phyloP scores from a whole-genome alignment of 2,888 invertebrate genomes.

The Neoascia interrupta region DNA sequence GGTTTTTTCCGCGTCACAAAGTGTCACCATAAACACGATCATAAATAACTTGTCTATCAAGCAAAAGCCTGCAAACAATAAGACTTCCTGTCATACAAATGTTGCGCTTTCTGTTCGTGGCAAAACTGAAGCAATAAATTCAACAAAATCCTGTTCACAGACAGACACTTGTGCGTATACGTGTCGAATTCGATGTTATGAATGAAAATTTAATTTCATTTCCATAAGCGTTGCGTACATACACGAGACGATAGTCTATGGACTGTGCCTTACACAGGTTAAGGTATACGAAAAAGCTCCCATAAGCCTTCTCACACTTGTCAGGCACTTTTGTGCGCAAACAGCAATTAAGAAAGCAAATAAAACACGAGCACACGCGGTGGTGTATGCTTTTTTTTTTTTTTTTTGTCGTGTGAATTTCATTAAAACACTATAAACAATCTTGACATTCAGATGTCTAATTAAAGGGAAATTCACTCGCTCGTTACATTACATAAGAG shows the following conservation, averaged over 20 bases:
- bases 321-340: conserved; percentile 39
- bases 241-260: conserved; percentile 3
- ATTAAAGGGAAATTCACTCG: conserved; percentile 33
- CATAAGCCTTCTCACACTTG: conserved; percentile 25
- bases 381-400: not conserved
- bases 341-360: conserved; percentile 54
- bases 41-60: no score
- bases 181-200: no score
- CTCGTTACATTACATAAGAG: conserved; percentile 34
- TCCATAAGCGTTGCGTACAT: conserved; percentile 38
- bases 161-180: no score
- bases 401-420: conserved; percentile 18
- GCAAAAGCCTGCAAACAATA: no score
- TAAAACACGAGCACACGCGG: conserved; percentile 8
- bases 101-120: no score
- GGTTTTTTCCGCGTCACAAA: no score
- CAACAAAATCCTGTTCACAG: no score
- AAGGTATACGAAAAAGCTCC: no score
- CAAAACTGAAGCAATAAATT: no score
- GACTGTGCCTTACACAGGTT: no score
- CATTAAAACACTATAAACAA: conserved; percentile 52
- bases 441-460: conserved; percentile 45
- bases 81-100: no score
- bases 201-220: conserved; percentile 54
- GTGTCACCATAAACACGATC: no score